Percentiles rank a stretch among this genome's conserved stretches.
Evolutionary conservation across 92 coral and sea anemone species (phyloP).

Genomic region (Montipora capitata): DNA sequence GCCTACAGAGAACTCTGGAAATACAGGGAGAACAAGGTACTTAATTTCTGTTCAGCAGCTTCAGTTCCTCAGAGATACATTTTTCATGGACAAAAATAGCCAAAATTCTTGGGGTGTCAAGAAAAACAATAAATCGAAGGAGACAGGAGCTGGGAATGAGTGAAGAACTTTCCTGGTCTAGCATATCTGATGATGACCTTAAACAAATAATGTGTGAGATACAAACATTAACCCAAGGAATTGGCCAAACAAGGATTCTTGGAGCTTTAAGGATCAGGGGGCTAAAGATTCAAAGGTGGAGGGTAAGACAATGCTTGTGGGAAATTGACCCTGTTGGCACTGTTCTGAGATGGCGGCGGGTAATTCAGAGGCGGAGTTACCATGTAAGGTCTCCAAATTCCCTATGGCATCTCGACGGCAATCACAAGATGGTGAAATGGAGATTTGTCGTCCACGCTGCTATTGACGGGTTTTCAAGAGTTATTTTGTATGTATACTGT

Average conservation of each 20-base stretch:
- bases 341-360: slow-evolving; percentile 56
- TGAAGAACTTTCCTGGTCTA: slow-evolving; percentile 32
- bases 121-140: slow-evolving; percentile 53
- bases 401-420: slow-evolving; percentile 64
- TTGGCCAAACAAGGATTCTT: slow-evolving; percentile 6
- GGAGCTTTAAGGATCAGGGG: slow-evolving; percentile 29
- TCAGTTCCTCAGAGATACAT: slow-evolving; percentile 5
- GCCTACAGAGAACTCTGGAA: slow-evolving; percentile 2
- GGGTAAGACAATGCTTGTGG: background rate
- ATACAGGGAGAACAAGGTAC: background rate
- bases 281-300: slow-evolving; percentile 24
- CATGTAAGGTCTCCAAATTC: slow-evolving; percentile 48
- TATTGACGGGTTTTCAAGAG: slow-evolving; percentile 66
- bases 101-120: slow-evolving; percentile 46
- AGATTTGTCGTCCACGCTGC: slow-evolving; percentile 53
- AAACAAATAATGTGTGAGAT: slow-evolving; percentile 28
- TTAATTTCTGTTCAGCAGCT: background rate
- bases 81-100: background rate
- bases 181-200: slow-evolving; percentile 45
- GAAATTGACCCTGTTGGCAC: slow-evolving; percentile 50
- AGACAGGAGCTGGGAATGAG: slow-evolving; percentile 45
- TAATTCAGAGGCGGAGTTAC: slow-evolving; percentile 55
- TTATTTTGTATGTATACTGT: slow-evolving; percentile 50
- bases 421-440: slow-evolving; percentile 63
- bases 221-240: slow-evolving; percentile 3